These are phyloP conservation scores for Siphlonurus alternatus DNA, from an alignment of 2,888 invertebrate species.

Conservation along the genomic window DNA sequence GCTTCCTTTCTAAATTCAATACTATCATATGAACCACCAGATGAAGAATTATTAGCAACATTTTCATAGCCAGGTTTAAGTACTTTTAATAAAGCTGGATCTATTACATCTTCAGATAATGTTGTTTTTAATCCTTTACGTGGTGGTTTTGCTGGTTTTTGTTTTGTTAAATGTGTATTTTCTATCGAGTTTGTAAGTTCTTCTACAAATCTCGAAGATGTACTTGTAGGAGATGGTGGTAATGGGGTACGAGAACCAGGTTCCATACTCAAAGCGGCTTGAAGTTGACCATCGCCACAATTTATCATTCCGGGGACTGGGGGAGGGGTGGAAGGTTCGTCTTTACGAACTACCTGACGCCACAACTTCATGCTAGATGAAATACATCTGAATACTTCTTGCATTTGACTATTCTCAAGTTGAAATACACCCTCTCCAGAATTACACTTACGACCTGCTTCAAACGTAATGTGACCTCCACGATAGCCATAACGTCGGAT, in stretches of 20 bases:
- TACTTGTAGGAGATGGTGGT: conserved; percentile 43
- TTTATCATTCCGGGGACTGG: conserved; percentile 28
- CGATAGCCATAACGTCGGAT: conserved; percentile 73
- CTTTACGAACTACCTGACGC: conserved; percentile 20
- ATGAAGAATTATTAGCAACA: too few species aligned
- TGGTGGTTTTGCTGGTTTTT: conserved; percentile 35
- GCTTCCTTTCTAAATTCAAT: conserved; percentile 62
- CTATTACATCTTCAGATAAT: not conserved
- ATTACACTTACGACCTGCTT: conserved; percentile 72
- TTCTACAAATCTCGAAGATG: conserved; percentile 17
- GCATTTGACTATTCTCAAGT: conserved; percentile 1
- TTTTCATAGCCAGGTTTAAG: too few species aligned
- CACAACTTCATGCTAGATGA: conserved; percentile 75
- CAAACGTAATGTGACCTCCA: conserved; percentile 72
- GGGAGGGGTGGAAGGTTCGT: not conserved
- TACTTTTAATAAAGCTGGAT: conserved; percentile 22
- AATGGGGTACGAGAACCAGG: conserved; percentile 67
- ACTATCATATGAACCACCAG: conserved; percentile 45
- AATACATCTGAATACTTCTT: conserved; percentile 30
- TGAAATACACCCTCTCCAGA: conserved; percentile 73
- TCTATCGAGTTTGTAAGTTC: conserved; percentile 7
- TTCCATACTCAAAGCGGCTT: conserved; percentile 58
- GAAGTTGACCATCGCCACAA: conserved; percentile 43
- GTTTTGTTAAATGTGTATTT: conserved; percentile 12
- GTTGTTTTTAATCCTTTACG: conserved; percentile 26